phyloP scores from a whole-genome alignment of 64 coral and sea anemone species.

The Trachythela sp. region DNA sequence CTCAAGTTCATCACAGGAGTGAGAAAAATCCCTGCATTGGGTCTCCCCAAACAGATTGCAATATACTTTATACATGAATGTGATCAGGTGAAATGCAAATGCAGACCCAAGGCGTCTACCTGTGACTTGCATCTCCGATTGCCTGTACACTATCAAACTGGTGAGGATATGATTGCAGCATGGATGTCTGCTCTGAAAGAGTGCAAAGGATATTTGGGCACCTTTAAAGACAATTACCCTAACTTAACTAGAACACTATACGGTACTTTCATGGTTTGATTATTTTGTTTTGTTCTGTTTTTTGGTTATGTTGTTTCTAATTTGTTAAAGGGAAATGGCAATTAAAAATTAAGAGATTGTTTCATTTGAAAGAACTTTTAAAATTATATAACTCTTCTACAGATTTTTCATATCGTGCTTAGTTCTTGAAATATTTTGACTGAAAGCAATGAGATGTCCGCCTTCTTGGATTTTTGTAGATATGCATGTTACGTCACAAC shows the following conservation, averaged over 20 bases:
- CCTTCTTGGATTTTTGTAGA: too few species aligned
- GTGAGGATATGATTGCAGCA: neutral
- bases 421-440: too few species aligned
- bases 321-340: too few species aligned
- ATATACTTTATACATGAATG: conserved; percentile 15
- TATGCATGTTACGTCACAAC: too few species aligned
- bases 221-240: neutral
- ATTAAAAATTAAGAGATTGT: too few species aligned
- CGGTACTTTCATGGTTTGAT: too few species aligned
- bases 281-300: too few species aligned
- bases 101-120: conserved; percentile 6
- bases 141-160: conserved; percentile 12
- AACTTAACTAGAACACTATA: neutral
- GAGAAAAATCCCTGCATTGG: conserved; percentile 20
- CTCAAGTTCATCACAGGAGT: conserved; percentile 24
- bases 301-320: too few species aligned
- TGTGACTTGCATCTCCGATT: conserved; percentile 14
- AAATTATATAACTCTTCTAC: too few species aligned
- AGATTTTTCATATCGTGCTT: too few species aligned
- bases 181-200: conserved; percentile 11
- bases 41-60: conserved; percentile 3
- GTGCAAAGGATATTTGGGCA: conserved; percentile 12
- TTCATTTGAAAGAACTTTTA: too few species aligned
- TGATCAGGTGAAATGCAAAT: neutral
- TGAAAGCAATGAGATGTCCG: too few species aligned